Evolutionary conservation across 1,140 invertebrate species (phyloP).

Genomic region (Drosophila grimshawi): DNA sequence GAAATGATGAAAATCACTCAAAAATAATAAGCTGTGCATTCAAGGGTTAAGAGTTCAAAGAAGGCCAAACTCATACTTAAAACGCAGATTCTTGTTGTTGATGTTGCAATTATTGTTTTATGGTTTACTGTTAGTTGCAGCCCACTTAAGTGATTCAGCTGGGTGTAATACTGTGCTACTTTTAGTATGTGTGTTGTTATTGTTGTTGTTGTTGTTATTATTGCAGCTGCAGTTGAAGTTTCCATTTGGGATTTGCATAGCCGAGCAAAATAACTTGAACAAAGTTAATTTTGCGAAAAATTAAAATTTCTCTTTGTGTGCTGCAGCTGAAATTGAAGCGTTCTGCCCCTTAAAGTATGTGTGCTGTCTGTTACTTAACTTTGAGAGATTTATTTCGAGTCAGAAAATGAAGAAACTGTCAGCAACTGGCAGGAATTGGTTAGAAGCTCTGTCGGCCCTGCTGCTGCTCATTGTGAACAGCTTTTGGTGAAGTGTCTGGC

Average conservation of each 20-base stretch:
- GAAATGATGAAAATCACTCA: not conserved
- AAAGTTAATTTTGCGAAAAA: constrained; percentile 80
- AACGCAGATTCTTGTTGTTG: constrained; percentile 49
- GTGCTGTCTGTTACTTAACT: constrained; percentile 41
- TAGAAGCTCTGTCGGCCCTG: constrained; percentile 19
- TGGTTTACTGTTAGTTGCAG: constrained; percentile 46
- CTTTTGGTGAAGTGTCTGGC: not conserved
- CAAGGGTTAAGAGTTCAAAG: not conserved
- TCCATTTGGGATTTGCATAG: constrained; percentile 66
- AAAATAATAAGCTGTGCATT: not conserved
- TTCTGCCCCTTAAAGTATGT: constrained; percentile 42
- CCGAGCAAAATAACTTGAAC: constrained; percentile 63
- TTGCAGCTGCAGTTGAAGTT: constrained; percentile 30
- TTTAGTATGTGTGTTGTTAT: constrained; percentile 6
- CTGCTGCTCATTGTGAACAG: constrained; percentile 1
- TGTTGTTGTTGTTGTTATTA: not conserved
- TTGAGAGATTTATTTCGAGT: constrained; percentile 69
- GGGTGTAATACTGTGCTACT: constrained; percentile 8
- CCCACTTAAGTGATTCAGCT: constrained; percentile 53
- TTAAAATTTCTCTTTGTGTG: constrained; percentile 64
- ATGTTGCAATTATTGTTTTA: constrained; percentile 83
- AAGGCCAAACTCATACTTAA: constrained; percentile 6
- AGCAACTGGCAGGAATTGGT: constrained; percentile 19
- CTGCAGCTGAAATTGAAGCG: constrained; percentile 42
- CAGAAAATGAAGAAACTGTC: constrained; percentile 31